phyloP scores from a whole-genome alignment of 2,113 vertebrate species.

The Ameiurus melas region DNA sequence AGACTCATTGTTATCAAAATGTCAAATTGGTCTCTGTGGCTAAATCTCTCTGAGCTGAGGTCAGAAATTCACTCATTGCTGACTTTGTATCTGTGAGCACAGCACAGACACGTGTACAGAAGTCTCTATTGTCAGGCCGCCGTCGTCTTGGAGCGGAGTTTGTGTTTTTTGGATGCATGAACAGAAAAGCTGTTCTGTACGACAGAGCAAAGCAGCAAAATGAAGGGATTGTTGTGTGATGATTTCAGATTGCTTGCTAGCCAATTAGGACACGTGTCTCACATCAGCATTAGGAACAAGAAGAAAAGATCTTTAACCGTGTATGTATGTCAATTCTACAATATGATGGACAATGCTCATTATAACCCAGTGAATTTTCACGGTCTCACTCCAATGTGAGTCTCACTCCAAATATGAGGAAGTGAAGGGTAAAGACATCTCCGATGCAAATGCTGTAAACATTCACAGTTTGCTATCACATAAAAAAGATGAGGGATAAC shows the following conservation, averaged over 20 bases:
- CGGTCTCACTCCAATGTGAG: neutral
- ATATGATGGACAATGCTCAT: neutral
- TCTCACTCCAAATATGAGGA: neutral
- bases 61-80: slow-evolving; percentile 34
- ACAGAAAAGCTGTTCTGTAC: slow-evolving; percentile 34
- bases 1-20: slow-evolving; percentile 40
- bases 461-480: neutral
- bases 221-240: neutral
- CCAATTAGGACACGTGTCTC: neutral
- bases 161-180: slow-evolving; percentile 17
- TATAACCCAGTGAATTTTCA: neutral
- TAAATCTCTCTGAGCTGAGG: slow-evolving; percentile 40
- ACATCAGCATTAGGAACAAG: neutral
- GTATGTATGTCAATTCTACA: neutral
- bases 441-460: neutral
- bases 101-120: slow-evolving; percentile 18
- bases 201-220: neutral
- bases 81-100: slow-evolving; percentile 23
- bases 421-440: neutral
- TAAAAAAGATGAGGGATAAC: neutral
- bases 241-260: neutral
- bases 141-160: slow-evolving; percentile 4
- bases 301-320: neutral
- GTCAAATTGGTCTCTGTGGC: slow-evolving; percentile 42
- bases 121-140: slow-evolving; percentile 32